Conservation (phyloP, 2,797 vertebrate species). For the Spheniscus humboldti region DNA sequence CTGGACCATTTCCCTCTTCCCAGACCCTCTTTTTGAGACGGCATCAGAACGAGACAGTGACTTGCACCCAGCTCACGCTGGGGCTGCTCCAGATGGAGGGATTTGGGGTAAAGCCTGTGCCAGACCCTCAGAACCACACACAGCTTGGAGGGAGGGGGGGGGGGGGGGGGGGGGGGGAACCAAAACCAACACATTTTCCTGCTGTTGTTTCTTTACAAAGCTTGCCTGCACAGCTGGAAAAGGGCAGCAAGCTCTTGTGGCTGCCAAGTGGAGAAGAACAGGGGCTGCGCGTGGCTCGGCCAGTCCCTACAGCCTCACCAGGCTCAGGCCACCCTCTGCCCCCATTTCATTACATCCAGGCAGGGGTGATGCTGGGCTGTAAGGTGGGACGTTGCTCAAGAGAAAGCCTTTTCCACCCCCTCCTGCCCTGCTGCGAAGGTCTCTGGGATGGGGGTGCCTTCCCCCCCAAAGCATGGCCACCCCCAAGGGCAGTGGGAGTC, state of each 20-base stretch:
- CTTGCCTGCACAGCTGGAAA: background rate
- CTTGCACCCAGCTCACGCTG: accelerated
- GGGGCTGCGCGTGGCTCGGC: background rate
- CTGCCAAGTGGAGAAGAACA: background rate
- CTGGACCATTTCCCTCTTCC: background rate
- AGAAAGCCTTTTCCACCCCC: background rate
- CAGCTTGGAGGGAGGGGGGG: background rate
- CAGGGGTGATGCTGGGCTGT: background rate
- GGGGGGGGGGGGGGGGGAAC: too few relatives aligned
- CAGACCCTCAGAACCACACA: background rate
- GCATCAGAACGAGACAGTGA: background rate
- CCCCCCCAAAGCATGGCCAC: background rate
- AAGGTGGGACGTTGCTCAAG: background rate
- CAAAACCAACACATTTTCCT: background rate
- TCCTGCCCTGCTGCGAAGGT: background rate
- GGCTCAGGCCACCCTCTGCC: background rate
- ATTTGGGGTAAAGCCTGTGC: background rate
- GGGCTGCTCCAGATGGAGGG: background rate
- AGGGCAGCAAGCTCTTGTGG: background rate
- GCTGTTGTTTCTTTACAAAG: background rate
- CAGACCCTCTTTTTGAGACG: background rate
- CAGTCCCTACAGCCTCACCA: background rate
- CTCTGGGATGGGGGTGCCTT: background rate
- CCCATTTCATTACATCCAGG: background rate
- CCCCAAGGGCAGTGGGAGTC: background rate